Evolutionary conservation across 2,888 invertebrate genomes (phyloP), one percentile per base, ranked within the genome.

Genomic region (Tricholauxania praeusta): DNA sequence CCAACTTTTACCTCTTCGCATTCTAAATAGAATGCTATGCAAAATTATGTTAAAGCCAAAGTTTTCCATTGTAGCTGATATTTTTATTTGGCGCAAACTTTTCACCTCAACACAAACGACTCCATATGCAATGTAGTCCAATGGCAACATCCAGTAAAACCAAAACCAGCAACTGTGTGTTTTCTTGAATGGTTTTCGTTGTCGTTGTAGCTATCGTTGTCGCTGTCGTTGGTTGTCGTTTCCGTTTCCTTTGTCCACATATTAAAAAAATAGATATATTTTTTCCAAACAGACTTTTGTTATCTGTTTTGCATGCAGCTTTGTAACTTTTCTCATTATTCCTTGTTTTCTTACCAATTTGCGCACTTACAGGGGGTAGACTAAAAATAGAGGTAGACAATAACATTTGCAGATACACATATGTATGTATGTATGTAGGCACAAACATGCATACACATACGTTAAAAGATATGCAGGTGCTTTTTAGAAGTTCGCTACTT

Each of bases 261-360:
- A 39, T 39, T 10, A 5, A 10, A 39, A 39, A n/a, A n/a, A n/a
- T n/a, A n/a, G n/a, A n/a, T 8, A 39, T 47, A 39, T 39, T 62
- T 62, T 39, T 62, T 62, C 32, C 62, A n/a, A 47, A 47, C 39
- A 63, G 17, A 48, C 48, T 48, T 39, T 63, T 63, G 63, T 63
- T 63, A 63, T 63, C 63, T 47, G 3, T 48, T 47, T 47, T 17
- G 63, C 48, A 17, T 63, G 63, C 63, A 63, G 63, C 63, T 63
- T 8, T 47, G 63, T 19, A 63, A 63, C 47, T 48, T 63, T 47
- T 19, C 15, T 47, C 63, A 48, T 63, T 63, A 63, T 48, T 63
- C 63, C 48, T 63, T 63, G 63, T 63, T 63, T 63, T 63, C 63
- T 17, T 63, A 47, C 48, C 63, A n/a, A 63, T 32, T 32, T 47